Conservation (phyloP, 2,888 invertebrate genomes). For the Rutpela maculata region DNA sequence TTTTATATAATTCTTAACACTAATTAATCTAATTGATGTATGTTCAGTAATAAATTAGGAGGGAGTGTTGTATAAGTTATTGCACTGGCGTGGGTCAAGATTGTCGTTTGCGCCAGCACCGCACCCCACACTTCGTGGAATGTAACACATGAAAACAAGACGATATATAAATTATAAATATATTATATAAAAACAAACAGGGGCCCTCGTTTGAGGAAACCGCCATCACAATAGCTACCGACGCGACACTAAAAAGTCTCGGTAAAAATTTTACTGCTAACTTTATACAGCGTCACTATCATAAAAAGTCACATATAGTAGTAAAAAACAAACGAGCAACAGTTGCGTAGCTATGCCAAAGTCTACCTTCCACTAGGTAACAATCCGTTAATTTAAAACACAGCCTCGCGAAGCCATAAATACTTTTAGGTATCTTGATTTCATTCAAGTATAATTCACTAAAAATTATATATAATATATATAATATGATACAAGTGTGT, state of each 20-base stretch:
- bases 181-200: slow-evolving; percentile 72
- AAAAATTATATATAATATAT: slow-evolving; percentile 63
- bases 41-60: slow-evolving; percentile 71
- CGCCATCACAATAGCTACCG: slow-evolving; percentile 73
- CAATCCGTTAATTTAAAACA: slow-evolving; percentile 75
- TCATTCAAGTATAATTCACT: slow-evolving; percentile 64
- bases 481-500: slow-evolving; percentile 62
- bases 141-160: slow-evolving; percentile 70
- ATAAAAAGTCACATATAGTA: slow-evolving; percentile 61
- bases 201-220: slow-evolving; percentile 61
- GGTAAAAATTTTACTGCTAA: slow-evolving; percentile 68
- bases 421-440: slow-evolving; percentile 74
- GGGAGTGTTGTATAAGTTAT: slow-evolving; percentile 72
- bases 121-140: slow-evolving; percentile 71
- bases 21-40: slow-evolving; percentile 68
- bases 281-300: slow-evolving; percentile 70
- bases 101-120: slow-evolving; percentile 71
- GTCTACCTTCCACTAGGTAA: slow-evolving; percentile 69
- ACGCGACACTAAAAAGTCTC: slow-evolving; percentile 70
- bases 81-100: slow-evolving; percentile 72
- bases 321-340: slow-evolving; percentile 66
- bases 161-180: slow-evolving; percentile 74
- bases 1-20: slow-evolving; percentile 72
- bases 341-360: slow-evolving; percentile 70
- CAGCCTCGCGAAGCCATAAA: slow-evolving; percentile 79